Base-by-base conservation (phyloP, 1,140 invertebrate genomes). In the Drosophila bipectinata region DNA sequence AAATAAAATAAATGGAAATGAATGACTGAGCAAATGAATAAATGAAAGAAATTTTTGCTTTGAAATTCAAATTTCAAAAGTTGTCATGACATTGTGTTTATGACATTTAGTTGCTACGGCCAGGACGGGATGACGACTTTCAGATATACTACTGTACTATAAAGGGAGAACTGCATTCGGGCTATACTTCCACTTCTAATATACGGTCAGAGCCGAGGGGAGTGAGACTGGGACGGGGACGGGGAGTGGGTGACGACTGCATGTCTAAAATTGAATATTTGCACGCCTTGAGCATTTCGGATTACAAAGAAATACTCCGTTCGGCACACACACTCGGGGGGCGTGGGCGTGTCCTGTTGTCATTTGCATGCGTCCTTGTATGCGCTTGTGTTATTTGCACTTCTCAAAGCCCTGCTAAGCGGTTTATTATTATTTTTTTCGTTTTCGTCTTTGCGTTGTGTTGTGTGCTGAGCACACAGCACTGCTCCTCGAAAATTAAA, bases 51-150 rank as follows among this genome's bases (percentile, higher is more conserved):
- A 77, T 76, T 89, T 88, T 83, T 89, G 83, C 83, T 88, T 88
- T 88, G 83, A 88, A 89, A 88, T 88, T 88, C 83, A 88, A 89
- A 88, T 88, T 88, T 88, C 83, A 88, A 88, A 88, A 88, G 83
- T 88, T 88, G 83, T 88, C 83, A 88, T 88, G 83, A 87, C 83
- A 87, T 87, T 87, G 79, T 88, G 83, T 83, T 87, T 87, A 87
- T 87, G 83, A 87, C 83, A 85, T 77, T 77, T 76, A 76, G 73
- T 77, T 77, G 72, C 61, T 44, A 21, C 37, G 66, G 52, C 67
- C 41, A 48, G 39, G 68, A 28, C 18, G 66, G 55, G 66, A 69
- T 55, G 66, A 56, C 63, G 48, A 68, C 51, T 48, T 44, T 54
- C 34, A 37, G 28, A 6, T 34, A 41, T 8, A 32, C 30, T 34